Evolutionary conservation across 2,888 invertebrate species (phyloP).

Genomic region (Metopia argyrocephala): DNA sequence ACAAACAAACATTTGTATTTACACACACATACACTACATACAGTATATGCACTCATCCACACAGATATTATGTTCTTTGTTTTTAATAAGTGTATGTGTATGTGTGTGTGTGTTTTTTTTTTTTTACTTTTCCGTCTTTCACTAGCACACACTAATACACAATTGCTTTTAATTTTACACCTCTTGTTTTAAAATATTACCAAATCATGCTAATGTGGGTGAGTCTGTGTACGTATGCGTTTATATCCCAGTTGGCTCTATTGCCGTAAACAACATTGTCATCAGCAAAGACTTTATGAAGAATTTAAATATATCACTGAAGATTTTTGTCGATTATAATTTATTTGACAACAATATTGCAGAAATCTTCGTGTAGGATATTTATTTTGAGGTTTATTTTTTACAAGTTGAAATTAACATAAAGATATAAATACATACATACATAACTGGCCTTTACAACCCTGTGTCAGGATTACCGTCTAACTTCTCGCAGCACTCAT

Average conservation of each 20-base stretch:
- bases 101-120: background rate
- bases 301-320: too few relatives aligned
- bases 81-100: background rate
- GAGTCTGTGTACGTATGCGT: background rate
- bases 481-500: too few relatives aligned
- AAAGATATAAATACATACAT: too few relatives aligned
- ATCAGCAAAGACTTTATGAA: too few relatives aligned
- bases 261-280: too few relatives aligned
- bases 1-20: background rate
- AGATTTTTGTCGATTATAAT: too few relatives aligned
- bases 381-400: too few relatives aligned
- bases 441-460: too few relatives aligned
- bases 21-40: background rate
- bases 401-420: too few relatives aligned
- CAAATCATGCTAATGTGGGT: slow-evolving; percentile 15
- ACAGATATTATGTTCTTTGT: background rate
- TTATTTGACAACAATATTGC: too few relatives aligned
- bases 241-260: background rate
- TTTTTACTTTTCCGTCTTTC: background rate
- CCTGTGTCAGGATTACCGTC: too few relatives aligned
- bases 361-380: too few relatives aligned
- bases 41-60: background rate
- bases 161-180: background rate
- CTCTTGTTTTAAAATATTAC: slow-evolving; percentile 45
- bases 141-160: background rate